Conservation (phyloP, 2,888 invertebrate genomes). For the Hydropsyche betteni region DNA sequence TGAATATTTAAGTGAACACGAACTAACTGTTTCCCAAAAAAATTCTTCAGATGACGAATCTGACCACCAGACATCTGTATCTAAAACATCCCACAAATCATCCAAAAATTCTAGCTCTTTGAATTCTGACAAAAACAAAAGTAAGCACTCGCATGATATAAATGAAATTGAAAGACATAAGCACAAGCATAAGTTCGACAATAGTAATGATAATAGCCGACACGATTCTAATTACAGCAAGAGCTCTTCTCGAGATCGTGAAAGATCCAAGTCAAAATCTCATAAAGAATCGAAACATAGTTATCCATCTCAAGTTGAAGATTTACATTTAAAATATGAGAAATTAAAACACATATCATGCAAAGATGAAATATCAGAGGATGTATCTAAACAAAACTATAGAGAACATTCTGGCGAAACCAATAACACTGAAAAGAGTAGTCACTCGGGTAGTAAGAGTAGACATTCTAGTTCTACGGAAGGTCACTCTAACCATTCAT, state of each 20-base stretch:
- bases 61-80: constrained; percentile 50
- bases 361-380: not conserved
- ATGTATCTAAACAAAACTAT: constrained; percentile 33
- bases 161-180: constrained; percentile 56
- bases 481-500: constrained; percentile 18
- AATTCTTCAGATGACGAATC: constrained; percentile 55
- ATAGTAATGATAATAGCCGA: not conserved
- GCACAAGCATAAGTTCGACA: constrained; percentile 47
- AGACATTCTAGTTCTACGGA: constrained; percentile 30
- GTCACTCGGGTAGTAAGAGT: not conserved
- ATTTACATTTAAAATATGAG: constrained; percentile 14
- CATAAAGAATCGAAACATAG: not conserved
- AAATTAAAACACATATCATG: not conserved
- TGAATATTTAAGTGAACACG: constrained; percentile 13
- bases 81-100: constrained; percentile 48
- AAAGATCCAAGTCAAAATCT: constrained; percentile 31
- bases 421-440: constrained; percentile 51
- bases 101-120: constrained; percentile 54
- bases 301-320: constrained; percentile 15
- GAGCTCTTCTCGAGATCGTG: constrained; percentile 45
- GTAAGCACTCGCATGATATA: constrained; percentile 34
- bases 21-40: not conserved
- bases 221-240: constrained; percentile 37
- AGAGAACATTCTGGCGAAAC: constrained; percentile 52
- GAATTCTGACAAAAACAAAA: constrained; percentile 30